A percentile compares a stretch with the other conserved stretches of the same genome.
Conservation (phyloP, 92 coral and sea anemone species). For the Siderastrea siderea region DNA sequence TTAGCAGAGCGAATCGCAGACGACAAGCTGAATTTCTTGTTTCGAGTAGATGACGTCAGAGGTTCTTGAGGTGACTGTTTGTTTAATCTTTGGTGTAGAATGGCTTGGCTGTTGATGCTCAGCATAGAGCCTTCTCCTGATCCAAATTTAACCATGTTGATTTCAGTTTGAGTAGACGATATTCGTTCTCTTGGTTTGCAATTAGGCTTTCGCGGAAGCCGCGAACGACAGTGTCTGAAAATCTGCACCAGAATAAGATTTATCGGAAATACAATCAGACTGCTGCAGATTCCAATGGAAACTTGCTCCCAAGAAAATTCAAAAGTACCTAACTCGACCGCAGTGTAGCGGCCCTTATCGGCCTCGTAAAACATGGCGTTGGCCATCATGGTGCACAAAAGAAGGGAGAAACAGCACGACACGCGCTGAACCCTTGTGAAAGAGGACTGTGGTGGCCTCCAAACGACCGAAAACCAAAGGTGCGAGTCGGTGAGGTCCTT, state of each 20-base stretch:
- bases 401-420: slow-evolving; percentile 96
- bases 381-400: slow-evolving; percentile 95
- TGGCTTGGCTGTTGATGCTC: not conserved
- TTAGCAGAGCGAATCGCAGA: slow-evolving; percentile 26
- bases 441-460: slow-evolving; percentile 85
- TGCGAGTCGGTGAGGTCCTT: slow-evolving; percentile 94
- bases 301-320: slow-evolving; percentile 95
- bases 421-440: slow-evolving; percentile 97
- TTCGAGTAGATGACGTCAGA: not conserved
- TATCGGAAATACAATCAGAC: slow-evolving; percentile 92
- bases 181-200: slow-evolving; percentile 22
- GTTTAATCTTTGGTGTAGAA: not conserved
- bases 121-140: slow-evolving; percentile 5
- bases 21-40: not conserved
- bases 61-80: not conserved
- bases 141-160: not conserved
- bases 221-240: slow-evolving; percentile 85
- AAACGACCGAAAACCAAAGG: slow-evolving; percentile 95
- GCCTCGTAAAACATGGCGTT: slow-evolving; percentile 97
- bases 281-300: slow-evolving; percentile 90
- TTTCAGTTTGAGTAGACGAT: slow-evolving; percentile 31
- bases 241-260: slow-evolving; percentile 92
- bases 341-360: slow-evolving; percentile 70
- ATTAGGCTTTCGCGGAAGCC: not conserved
- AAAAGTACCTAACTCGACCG: slow-evolving; percentile 83